These are phyloP conservation scores for Pinctada fucata DNA, from an alignment of 2,888 invertebrate species.

Conservation along the genomic window DNA sequence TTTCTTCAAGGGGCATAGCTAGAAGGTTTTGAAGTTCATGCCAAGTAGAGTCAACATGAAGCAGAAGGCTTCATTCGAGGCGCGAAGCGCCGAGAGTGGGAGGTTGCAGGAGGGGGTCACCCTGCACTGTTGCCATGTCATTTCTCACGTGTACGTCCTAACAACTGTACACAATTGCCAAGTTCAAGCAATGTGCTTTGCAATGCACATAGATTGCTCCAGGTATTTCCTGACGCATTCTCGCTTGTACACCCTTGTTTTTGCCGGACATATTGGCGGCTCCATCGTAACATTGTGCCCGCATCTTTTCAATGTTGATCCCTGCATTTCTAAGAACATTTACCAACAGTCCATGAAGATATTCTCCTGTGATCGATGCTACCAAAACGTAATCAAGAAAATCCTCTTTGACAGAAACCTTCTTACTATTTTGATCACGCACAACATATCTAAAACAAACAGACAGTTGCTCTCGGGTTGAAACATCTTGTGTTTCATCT, in stretches of 20 bases:
- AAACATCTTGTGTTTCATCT: conserved; percentile 17
- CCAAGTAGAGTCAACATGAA: not conserved
- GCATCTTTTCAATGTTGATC: conserved; percentile 7
- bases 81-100: conserved; percentile 1
- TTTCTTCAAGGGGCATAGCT: not conserved
- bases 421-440: not conserved
- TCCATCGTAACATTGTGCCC: conserved; percentile 38
- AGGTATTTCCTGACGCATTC: conserved; percentile 10
- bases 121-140: conserved; percentile 15
- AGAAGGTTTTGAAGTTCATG: not conserved
- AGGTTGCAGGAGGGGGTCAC: not conserved
- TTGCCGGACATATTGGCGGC: conserved; percentile 28
- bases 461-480: conserved; percentile 14
- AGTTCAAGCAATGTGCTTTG: conserved; percentile 16
- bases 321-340: not conserved
- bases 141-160: not conserved
- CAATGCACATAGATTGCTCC: conserved; percentile 31
- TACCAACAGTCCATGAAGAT: not conserved
- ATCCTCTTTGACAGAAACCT: conserved; percentile 8
- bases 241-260: conserved; percentile 24
- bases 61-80: not conserved
- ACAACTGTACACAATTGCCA: conserved; percentile 15
- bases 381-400: conserved; percentile 7
- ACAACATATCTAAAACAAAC: conserved; percentile 15
- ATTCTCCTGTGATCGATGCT: conserved; percentile 5